Base-by-base conservation (phyloP, 2,888 invertebrate genomes). In the Incurvaria masculella region DNA sequence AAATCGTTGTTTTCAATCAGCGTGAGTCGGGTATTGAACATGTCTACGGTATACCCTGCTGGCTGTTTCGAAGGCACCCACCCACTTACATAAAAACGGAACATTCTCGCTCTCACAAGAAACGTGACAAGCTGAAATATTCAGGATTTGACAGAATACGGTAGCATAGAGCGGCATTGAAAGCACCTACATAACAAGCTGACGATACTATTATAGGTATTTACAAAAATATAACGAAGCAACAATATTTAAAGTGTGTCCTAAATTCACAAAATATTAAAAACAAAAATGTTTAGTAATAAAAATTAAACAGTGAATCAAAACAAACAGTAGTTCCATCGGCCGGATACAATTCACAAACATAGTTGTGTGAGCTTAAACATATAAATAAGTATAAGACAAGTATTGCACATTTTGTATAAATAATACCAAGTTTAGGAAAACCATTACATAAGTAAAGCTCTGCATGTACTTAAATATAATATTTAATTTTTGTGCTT, bases 321-420 rank as follows among this genome's bases (percentile, higher is more conserved):
- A 53, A 54, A 61, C 51, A 49, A 60, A 61, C 56, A 56, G 61
- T 55, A 61, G n/a, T n/a, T n/a, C n/a, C n/a, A n/a, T n/a, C n/a
- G n/a, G n/a, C n/a, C n/a, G n/a, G n/a, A n/a, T n/a, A n/a, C n/a
- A n/a, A n/a, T n/a, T n/a, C n/a, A n/a, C n/a, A n/a, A n/a, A n/a
- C n/a, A n/a, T n/a, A n/a, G n/a, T n/a, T n/a, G n/a, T n/a, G n/a
- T n/a, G n/a, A n/a, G n/a, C n/a, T 10, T 17, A 17, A 16, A 17
- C 21, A 10, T 38, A 17, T 33, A 38, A 26, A 21, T 38, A 75
- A 75, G 73, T 72, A 61, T 71, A 76, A 74, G 67, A 69, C n/a
- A 75, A 60, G 55, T 76, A 78, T 78, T 78, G 78, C 78, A 78
- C 78, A 65, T 39, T 38, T 39, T 38, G 21, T 42, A 21, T 11